These are phyloP conservation scores for Gallinago media DNA, from an alignment of 2,113 vertebrate genomes.

Conservation along the genomic window DNA sequence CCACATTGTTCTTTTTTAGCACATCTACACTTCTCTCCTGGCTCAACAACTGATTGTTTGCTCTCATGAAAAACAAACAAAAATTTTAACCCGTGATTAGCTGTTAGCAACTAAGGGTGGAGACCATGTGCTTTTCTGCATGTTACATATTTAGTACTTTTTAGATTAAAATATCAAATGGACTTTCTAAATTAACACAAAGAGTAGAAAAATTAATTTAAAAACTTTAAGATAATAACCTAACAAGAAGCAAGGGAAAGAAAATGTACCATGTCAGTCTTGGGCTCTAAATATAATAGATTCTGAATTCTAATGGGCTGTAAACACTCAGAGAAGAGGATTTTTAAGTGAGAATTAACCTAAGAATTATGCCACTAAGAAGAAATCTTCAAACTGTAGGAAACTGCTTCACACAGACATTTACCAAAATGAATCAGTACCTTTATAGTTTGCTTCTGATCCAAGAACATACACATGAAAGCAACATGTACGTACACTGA, in stretches of 20 bases:
- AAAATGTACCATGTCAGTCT: rapidly evolving
- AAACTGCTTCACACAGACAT: neutral
- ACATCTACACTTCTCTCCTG: neutral
- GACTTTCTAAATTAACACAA: neutral
- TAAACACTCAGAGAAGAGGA: neutral
- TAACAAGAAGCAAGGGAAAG: neutral
- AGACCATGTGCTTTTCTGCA: neutral
- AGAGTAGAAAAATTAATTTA: neutral
- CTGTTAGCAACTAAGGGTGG: neutral
- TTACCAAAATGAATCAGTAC: neutral
- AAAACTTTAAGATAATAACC: neutral
- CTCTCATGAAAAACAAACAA: neutral
- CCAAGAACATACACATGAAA: neutral
- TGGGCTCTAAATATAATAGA: neutral
- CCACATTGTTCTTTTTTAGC: neutral
- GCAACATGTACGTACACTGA: neutral
- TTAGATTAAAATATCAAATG: neutral
- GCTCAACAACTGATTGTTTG: neutral
- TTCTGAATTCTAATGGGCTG: neutral
- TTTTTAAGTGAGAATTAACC: neutral
- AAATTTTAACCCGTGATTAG: neutral
- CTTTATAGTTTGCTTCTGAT: neutral
- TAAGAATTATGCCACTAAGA: neutral
- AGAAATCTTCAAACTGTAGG: neutral
- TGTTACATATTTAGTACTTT: neutral